Base-by-base conservation (phyloP, 2,797 vertebrate genomes). In the Phaenicophaeus curvirostris region DNA sequence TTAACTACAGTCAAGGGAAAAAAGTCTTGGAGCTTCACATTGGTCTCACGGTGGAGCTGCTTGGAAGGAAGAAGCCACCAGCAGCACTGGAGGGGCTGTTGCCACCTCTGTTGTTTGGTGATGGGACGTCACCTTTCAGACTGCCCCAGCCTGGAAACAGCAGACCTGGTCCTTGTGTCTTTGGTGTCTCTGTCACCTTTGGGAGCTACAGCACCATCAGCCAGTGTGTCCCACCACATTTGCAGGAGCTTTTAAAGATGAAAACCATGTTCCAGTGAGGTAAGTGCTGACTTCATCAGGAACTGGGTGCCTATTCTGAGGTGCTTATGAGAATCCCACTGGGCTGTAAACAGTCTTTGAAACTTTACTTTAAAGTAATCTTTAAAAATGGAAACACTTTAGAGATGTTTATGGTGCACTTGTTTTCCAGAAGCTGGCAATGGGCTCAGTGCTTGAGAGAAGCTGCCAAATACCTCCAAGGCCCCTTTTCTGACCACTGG, bases 211-310 rank as follows among this genome's bases (percentile, higher is more conserved):
- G 44, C 54, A 27, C 8, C 27, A 14, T 5, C 42, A 72, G 53
- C 33, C 58, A 31, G 4, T 0, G 1, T 30, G 37, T 4, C 35
- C 41, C n/a, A n/a, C 51, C 27, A 10, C 0, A 0, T 41, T 59
- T 31, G 4, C 21, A 13, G n/a, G 5, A 53, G 28, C 42, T 58
- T 31, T 53, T n/a, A 6, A 54, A 65, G 53, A 5, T 28, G 15
- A 54, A 41, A 51, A 73, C 1, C 3, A 2, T 1, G 1, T 15
- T 62, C 48, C 23, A 30, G 35, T 5, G 61, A 35, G 35, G 15
- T 16, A 18, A 42, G 84, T 31, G 28, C 68, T 63, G 50, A 16
- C 35, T 25, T 41, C 57, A 25, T 13, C 42, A 27, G 66, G 58
- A 23, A 5, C 0, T n/a, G 46, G 57, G 73, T 54, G 61, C 28